Conservation (phyloP, 64 coral and sea anemone species). For the Exaiptasia diaphana region DNA sequence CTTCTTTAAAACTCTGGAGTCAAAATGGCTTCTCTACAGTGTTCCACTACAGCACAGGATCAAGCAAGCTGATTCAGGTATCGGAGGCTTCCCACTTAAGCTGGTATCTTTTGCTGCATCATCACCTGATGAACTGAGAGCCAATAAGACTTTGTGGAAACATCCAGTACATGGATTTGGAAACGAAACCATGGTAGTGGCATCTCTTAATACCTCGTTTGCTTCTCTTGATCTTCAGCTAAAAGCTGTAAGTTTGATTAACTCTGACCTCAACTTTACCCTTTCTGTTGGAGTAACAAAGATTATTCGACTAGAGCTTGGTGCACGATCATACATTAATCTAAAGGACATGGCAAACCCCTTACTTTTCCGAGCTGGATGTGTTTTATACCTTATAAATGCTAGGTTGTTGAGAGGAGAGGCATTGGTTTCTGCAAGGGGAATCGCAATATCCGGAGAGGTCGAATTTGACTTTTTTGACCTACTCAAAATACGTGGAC, state of each 20-base stretch:
- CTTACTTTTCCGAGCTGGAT: no score
- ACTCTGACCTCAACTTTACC: constrained; percentile 32
- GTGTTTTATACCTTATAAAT: constrained; percentile 6
- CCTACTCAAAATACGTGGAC: constrained; percentile 25
- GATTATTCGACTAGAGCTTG: constrained; percentile 1
- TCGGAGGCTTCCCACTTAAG: constrained; percentile 30
- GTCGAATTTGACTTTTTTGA: constrained; percentile 46
- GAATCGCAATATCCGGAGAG: constrained; percentile 27
- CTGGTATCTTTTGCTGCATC: constrained; percentile 59
- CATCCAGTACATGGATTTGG: constrained; percentile 29
- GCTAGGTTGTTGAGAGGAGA: constrained; percentile 23
- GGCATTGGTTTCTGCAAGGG: constrained; percentile 6
- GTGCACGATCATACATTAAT: no score
- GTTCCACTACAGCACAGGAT: constrained; percentile 54
- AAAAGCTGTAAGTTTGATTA: constrained; percentile 26
- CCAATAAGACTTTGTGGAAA: constrained; percentile 48
- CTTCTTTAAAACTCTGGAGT: constrained; percentile 59
- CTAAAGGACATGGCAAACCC: no score
- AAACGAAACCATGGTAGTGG: constrained; percentile 49
- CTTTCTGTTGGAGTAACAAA: constrained; percentile 34
- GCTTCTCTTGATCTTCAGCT: constrained; percentile 9
- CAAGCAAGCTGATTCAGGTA: constrained; percentile 18
- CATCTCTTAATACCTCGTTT: constrained; percentile 1
- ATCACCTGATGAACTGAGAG: constrained; percentile 51
- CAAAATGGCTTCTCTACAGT: constrained; percentile 51